Evolutionary conservation across 2,113 vertebrate species (phyloP).

Genomic region (Neomonachus schauinslandi): DNA sequence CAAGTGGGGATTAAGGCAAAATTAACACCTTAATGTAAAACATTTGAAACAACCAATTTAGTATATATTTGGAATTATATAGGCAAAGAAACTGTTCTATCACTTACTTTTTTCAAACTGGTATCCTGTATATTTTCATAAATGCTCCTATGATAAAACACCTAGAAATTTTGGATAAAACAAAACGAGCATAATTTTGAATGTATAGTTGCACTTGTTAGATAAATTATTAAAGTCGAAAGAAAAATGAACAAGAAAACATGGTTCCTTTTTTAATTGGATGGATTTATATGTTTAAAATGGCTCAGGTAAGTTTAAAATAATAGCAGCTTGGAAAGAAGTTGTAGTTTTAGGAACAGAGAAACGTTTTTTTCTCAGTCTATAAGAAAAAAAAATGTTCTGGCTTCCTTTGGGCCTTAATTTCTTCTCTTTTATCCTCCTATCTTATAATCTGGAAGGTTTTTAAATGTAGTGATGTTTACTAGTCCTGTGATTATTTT

Average conservation of each 20-base stretch:
- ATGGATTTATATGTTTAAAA: conserved; percentile 18
- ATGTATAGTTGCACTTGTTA: neutral
- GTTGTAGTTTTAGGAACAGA: neutral
- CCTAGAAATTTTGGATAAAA: neutral
- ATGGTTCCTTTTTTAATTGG: neutral
- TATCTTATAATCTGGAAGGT: neutral
- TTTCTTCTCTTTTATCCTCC: neutral
- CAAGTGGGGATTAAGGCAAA: neutral
- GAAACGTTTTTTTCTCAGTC: neutral
- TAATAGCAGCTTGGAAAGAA: neutral
- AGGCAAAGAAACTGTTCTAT: neutral
- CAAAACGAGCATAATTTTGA: neutral
- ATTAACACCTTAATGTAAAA: neutral
- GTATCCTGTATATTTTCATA: neutral
- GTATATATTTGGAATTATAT: neutral
- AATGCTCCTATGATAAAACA: neutral
- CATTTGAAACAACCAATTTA: neutral
- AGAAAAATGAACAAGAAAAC: neutral
- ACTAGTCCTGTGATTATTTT: conserved; percentile 41
- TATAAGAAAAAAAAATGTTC: neutral
- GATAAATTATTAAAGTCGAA: neutral
- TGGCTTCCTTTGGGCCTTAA: neutral
- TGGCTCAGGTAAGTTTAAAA: neutral
- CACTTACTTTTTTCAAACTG: neutral
- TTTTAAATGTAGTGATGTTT: conserved; percentile 16